Evolutionary conservation across 2,113 vertebrate species (phyloP).

Genomic region (Beaufortia kweichowensis): DNA sequence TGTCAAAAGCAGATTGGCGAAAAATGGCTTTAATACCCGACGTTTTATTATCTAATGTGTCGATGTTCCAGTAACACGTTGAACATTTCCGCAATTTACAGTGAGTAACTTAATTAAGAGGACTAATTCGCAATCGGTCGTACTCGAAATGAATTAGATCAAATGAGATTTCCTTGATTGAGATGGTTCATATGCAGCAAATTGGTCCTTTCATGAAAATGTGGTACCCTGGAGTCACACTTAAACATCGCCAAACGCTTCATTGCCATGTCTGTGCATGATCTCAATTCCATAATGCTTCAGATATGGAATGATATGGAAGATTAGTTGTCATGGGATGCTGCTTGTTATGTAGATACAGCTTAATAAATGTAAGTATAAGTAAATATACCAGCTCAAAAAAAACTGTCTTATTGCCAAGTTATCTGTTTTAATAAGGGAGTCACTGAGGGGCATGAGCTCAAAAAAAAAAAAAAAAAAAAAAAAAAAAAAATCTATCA

Average conservation of each 20-base stretch:
- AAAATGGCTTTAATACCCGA: not conserved
- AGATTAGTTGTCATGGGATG: not conserved
- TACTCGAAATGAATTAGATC: slow-evolving; percentile 39
- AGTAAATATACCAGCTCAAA: no score
- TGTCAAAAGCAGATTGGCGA: not conserved
- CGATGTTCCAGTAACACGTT: not conserved
- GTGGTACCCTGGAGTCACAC: slow-evolving; percentile 37
- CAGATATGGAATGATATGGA: not conserved
- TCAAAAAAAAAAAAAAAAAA: no score
- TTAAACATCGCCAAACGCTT: slow-evolving; percentile 26
- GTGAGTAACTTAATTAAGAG: slow-evolving; percentile 39
- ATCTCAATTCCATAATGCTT: slow-evolving; percentile 4
- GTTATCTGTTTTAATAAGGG: no score
- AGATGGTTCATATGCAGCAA: slow-evolving; percentile 38
- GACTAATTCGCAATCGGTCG: slow-evolving; percentile 17
- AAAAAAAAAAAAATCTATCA: no score
- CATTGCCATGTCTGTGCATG: slow-evolving; percentile 33
- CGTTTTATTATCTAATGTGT: slow-evolving; percentile 5
- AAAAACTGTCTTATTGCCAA: no score
- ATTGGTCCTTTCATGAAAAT: slow-evolving; percentile 49
- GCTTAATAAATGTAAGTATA: no score
- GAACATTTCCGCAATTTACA: slow-evolving; percentile 21
- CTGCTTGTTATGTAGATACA: no score
- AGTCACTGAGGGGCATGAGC: no score
- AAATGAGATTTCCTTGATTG: slow-evolving; percentile 48